A percentile compares a stretch with the other conserved stretches of the same genome.
Evolutionary conservation across 92 coral and sea anemone genomes (phyloP).

Genomic region (Heliopora coerulea): DNA sequence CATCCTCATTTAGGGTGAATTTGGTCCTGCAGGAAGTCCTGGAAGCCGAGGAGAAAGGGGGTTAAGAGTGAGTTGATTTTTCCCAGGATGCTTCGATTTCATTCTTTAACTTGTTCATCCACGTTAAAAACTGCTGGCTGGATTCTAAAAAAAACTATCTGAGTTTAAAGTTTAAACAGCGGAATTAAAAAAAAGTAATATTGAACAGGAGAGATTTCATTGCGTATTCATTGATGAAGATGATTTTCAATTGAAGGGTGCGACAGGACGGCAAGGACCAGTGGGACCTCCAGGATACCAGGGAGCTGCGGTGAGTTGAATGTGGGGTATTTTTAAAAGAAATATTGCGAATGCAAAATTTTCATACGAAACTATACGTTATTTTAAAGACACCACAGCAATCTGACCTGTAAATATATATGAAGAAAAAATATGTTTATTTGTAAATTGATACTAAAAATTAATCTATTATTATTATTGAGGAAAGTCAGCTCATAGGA

Average conservation of each 20-base stretch:
- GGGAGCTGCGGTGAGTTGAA: slow-evolving; percentile 55
- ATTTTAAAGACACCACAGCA: too few species aligned
- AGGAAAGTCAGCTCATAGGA: too few species aligned
- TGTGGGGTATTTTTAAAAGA: too few species aligned
- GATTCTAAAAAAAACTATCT: neutral
- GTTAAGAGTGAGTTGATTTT: slow-evolving; percentile 12
- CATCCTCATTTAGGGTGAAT: slow-evolving; percentile 23
- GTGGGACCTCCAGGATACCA: slow-evolving; percentile 56
- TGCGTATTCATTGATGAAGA: neutral
- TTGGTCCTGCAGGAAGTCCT: slow-evolving; percentile 65
- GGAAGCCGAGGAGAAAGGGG: slow-evolving; percentile 47
- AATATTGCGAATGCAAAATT: too few species aligned
- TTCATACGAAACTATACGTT: too few species aligned
- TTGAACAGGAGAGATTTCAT: too few species aligned
- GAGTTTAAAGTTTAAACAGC: neutral
- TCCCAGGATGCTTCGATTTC: too few species aligned
- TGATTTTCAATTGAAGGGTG: slow-evolving; percentile 43
- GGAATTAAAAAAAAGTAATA: neutral
- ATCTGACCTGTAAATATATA: too few species aligned
- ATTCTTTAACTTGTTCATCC: too few species aligned
- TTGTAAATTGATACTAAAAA: too few species aligned
- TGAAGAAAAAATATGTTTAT: too few species aligned
- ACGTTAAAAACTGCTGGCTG: neutral
- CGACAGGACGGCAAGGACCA: slow-evolving; percentile 59
- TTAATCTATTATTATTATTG: too few species aligned